Evolutionary conservation across 92 coral and sea anemone genomes (phyloP).

Genomic region (Montipora capitata): DNA sequence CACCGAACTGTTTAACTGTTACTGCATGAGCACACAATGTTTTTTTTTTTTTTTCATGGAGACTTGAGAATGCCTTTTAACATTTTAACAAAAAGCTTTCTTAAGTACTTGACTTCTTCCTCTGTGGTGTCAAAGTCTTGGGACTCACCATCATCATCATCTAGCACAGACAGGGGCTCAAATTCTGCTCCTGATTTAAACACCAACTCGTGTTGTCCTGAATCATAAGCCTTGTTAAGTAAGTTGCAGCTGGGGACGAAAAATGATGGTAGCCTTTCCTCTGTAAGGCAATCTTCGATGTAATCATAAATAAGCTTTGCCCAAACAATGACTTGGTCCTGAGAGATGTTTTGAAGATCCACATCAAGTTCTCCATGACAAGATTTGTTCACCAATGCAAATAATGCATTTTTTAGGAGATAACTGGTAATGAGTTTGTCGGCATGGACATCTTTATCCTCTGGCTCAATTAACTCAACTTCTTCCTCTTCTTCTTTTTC

Average conservation of each 20-base stretch:
- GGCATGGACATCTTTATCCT: conserved; percentile 12
- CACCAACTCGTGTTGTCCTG: conserved; percentile 37
- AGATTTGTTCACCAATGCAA: conserved; percentile 15
- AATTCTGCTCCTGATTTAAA: conserved; percentile 34
- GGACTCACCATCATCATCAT: conserved; percentile 14
- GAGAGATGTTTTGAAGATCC: conserved; percentile 6
- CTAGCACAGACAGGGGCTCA: conserved; percentile 36
- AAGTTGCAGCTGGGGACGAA: conserved; percentile 30
- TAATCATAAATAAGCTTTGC: conserved; percentile 26
- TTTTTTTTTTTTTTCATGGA: neutral
- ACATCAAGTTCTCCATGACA: conserved; percentile 10
- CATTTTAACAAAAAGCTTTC: conserved; percentile 54
- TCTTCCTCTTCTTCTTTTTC: conserved; percentile 3
- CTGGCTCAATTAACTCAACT: conserved; percentile 17
- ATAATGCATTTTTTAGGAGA: conserved; percentile 41
- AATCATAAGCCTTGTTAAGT: conserved; percentile 28
- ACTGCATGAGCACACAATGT: too few relatives aligned
- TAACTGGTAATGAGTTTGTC: conserved; percentile 35
- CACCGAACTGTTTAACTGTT: too few relatives aligned
- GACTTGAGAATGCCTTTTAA: conserved; percentile 46
- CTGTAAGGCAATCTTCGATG: conserved; percentile 30
- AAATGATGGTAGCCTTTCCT: conserved; percentile 37
- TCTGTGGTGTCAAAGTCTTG: conserved; percentile 1
- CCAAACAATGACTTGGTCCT: conserved; percentile 34
- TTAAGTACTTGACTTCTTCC: conserved; percentile 13